Evolutionary conservation across 2,888 invertebrate genomes (phyloP), one percentile per base, ranked within the genome.

Genomic region (Callyntrura sp.): DNA sequence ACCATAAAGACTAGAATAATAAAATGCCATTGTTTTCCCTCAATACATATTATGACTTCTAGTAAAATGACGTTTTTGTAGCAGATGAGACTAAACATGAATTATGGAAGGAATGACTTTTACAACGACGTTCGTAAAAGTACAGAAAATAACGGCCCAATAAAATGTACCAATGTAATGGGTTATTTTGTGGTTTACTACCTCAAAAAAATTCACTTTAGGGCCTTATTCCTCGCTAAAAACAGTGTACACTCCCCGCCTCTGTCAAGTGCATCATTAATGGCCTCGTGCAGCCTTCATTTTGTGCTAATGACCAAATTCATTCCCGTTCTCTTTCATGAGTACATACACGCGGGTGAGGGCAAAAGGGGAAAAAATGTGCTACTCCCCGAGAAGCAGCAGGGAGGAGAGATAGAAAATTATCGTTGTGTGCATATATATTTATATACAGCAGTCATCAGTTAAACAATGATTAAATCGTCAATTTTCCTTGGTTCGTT

Each of bases 101-200:
- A 17, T 25, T 51, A 35, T 35, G 35, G 35, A 2, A 35, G 35
- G 9, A 60, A 60, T 11, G 60, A 62, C 23, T 62, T 62, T 62
- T 23, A 9, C 6, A 62, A 62, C 25, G 35, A 25, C 17, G 17
- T 62, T 6, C 65, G 65, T 35, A 43, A 17, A 51, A 12, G 2
- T 23, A 51, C 3, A 14, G 51, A 14, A 76, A 12, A 76, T 68
- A 81, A 87, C 70, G 70, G 57, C 43, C 86, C 60, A 87, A 70
- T 87, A 87, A 87, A 87, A 65, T 68, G 12, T n/a, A 43, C 65
- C 48, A 60, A 51, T n/a, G 85, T 55, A 73, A 86, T 79, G 70
- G 81, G 65, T 20, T 20, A 86, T 78, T 68, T 65, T 78, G 79
- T 23, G 70, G 81, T 87, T 87, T 87, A 65, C 78, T 79, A 28